A percentile compares a stretch with the other conserved stretches of the same genome.
Evolutionary conservation across 2,797 vertebrate genomes (phyloP).

Genomic region (Bryconaethiops microstoma): DNA sequence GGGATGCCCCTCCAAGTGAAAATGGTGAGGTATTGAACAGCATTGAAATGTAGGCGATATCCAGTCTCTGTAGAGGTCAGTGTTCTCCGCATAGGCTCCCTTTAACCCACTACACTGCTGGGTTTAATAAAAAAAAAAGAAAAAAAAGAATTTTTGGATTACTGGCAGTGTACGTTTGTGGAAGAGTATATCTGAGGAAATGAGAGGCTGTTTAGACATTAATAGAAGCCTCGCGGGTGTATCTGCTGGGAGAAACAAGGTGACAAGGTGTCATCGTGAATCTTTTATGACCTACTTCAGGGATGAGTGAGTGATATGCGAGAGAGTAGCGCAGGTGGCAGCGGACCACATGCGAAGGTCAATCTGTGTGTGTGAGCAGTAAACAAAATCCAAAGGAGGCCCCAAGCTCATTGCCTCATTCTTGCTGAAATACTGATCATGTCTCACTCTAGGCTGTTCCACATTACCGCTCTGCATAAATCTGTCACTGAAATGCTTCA

Average conservation of each 20-base stretch:
- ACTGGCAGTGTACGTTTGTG: conserved; percentile 13
- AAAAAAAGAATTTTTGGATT: conserved; percentile 15
- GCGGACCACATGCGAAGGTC: conserved; percentile 36
- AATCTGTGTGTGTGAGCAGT: conserved; percentile 19
- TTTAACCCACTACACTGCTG: neutral
- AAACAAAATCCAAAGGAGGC: conserved; percentile 33
- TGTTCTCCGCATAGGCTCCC: neutral
- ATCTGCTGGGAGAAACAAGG: conserved; percentile 39
- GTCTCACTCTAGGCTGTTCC: conserved; percentile 32
- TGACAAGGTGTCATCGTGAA: conserved; percentile 27
- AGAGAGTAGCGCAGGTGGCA: conserved; percentile 40
- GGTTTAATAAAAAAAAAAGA: neutral
- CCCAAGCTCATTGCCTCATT: conserved; percentile 5
- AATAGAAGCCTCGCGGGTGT: conserved; percentile 29
- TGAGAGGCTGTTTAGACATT: conserved; percentile 8
- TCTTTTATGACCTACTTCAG: conserved; percentile 41
- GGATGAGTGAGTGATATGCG: conserved; percentile 37
- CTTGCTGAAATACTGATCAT: conserved; percentile 42
- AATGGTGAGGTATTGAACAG: neutral
- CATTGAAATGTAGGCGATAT: neutral
- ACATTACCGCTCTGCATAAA: conserved; percentile 37
- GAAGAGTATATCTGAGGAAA: conserved; percentile 32
- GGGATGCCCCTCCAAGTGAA: neutral
- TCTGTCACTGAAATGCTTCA: conserved; percentile 29
- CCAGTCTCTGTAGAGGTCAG: neutral